phyloP scores from a whole-genome alignment of 2,113 vertebrate species.

The Saguinus imperator region DNA sequence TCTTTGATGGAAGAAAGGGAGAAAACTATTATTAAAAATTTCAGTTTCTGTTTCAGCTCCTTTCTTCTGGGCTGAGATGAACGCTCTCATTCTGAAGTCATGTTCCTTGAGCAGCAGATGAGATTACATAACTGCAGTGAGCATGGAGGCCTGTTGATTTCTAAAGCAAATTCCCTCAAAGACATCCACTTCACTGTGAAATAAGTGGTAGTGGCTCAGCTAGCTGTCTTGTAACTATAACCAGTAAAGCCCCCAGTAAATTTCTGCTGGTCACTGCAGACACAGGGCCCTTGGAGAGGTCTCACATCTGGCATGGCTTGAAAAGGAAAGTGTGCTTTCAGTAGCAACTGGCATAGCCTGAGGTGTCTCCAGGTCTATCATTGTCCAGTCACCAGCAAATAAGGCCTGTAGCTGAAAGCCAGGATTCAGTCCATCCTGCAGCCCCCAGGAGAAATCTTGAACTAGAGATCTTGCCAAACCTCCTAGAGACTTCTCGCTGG shows the following conservation, averaged over 20 bases:
- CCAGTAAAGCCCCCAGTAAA: background rate
- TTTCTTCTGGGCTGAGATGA: background rate
- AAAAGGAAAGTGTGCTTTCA: background rate
- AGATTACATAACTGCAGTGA: background rate
- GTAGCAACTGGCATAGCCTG: background rate
- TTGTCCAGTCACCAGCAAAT: background rate
- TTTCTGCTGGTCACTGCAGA: background rate
- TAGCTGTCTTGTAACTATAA: background rate
- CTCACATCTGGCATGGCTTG: background rate
- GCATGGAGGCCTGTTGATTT: background rate
- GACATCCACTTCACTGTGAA: background rate
- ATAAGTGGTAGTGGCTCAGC: background rate
- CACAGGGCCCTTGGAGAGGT: background rate
- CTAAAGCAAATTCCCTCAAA: background rate
- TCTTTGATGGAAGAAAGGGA: conserved; percentile 61
- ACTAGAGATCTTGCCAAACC: background rate
- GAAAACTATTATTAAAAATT: conserved; percentile 71
- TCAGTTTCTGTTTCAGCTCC: conserved; percentile 34
- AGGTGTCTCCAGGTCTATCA: background rate
- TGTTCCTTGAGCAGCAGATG: background rate
- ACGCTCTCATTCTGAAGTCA: background rate
- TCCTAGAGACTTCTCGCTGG: background rate
- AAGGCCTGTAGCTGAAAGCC: background rate
- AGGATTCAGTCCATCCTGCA: background rate
- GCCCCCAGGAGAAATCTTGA: background rate